Percentiles rank a stretch among this genome's conserved stretches.
Evolutionary conservation across 2,797 vertebrate species (phyloP).

Genomic region (Sylvia borin): DNA sequence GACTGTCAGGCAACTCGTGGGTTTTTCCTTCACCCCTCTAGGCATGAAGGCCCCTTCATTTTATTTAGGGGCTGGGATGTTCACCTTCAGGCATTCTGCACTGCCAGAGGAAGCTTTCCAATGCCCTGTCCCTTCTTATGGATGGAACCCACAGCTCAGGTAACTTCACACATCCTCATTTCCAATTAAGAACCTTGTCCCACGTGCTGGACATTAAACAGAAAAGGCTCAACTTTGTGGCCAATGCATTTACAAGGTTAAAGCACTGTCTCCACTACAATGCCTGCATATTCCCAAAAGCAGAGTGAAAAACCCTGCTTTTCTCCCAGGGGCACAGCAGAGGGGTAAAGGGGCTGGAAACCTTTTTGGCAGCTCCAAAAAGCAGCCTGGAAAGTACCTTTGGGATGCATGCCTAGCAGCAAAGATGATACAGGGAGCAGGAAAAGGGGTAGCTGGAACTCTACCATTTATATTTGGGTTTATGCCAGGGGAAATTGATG

Average conservation of each 20-base stretch:
- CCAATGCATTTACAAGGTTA: background rate
- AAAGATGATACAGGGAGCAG: background rate
- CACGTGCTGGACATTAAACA: background rate
- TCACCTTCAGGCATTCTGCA: slow-evolving; percentile 58
- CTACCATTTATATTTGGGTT: background rate
- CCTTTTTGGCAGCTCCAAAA: background rate
- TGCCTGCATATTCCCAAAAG: background rate
- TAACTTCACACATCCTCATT: background rate
- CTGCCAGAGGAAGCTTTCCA: background rate
- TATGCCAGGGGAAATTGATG: background rate
- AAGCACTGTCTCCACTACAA: background rate
- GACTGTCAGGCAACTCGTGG: slow-evolving; percentile 40
- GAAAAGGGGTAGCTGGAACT: background rate
- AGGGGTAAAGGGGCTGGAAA: background rate
- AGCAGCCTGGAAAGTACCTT: accelerated
- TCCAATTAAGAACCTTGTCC: accelerated
- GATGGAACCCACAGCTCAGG: background rate
- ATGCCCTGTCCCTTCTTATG: background rate
- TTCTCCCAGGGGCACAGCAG: background rate
- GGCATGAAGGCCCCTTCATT: slow-evolving; percentile 40
- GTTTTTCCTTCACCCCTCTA: slow-evolving; percentile 67
- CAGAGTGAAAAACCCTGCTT: background rate
- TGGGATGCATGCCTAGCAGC: too few species aligned
- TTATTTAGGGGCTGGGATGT: slow-evolving; percentile 57
- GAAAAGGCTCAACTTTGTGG: background rate